Conservation (phyloP, 2,888 invertebrate species). For the Callosobruchus maculatus region DNA sequence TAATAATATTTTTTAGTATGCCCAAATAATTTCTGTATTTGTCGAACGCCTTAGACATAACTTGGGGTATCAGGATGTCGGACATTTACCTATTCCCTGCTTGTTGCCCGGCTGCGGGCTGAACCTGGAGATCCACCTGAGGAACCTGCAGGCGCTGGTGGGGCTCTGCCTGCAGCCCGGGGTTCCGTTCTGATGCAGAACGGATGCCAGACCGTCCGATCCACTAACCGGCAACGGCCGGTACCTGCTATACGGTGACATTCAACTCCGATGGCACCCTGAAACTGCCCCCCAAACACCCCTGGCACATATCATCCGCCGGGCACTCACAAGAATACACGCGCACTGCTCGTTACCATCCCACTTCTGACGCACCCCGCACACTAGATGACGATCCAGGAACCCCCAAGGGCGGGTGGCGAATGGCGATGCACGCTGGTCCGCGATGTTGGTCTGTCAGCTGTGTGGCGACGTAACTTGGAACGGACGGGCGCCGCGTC, state of each 20-base stretch:
- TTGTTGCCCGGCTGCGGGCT: constrained; percentile 55
- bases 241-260: constrained; percentile 50
- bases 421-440: not conserved
- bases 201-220: not conserved
- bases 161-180: constrained; percentile 35
- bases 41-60: too few relatives aligned
- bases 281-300: not conserved
- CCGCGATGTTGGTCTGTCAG: not conserved
- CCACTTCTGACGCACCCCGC: not conserved
- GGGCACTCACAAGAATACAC: not conserved
- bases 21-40: too few relatives aligned
- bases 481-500: too few relatives aligned
- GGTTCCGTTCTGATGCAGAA: not conserved
- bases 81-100: constrained; percentile 46
- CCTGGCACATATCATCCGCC: not conserved
- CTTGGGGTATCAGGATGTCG: too few relatives aligned
- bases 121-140: constrained; percentile 55
- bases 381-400: not conserved
- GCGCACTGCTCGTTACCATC: too few relatives aligned
- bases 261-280: constrained; percentile 24
- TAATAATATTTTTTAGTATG: too few relatives aligned
- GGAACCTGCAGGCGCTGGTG: constrained; percentile 52
- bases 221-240: constrained; percentile 43
- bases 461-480: not conserved
- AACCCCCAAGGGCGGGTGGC: not conserved